Conservation (phyloP, 2,113 vertebrate species). For the Pterophyllum scalare region DNA sequence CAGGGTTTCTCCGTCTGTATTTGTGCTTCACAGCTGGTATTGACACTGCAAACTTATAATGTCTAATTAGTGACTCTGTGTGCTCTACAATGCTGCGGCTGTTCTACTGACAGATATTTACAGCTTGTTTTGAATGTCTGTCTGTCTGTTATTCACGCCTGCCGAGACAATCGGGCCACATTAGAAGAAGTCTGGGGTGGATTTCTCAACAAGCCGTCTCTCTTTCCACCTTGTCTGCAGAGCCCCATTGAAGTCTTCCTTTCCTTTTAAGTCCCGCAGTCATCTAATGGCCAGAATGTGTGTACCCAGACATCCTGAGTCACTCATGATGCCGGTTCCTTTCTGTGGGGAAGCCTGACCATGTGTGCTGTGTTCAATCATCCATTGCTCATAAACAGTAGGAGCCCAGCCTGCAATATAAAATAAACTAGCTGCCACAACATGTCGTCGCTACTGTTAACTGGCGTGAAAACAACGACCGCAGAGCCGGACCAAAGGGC, state of each 20-base stretch:
- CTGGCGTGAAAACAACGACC: slow-evolving; percentile 59
- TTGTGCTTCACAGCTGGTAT: slow-evolving; percentile 57
- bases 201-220: slow-evolving; percentile 15
- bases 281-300: slow-evolving; percentile 64
- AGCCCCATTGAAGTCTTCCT: slow-evolving; percentile 17
- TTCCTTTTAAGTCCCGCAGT: slow-evolving; percentile 56
- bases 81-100: not conserved
- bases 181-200: not conserved
- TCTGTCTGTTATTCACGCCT: slow-evolving; percentile 40
- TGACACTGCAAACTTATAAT: slow-evolving; percentile 30
- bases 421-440: slow-evolving; percentile 77
- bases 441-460: slow-evolving; percentile 68
- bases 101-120: slow-evolving; percentile 40
- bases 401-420: slow-evolving; percentile 58
- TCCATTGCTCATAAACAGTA: slow-evolving; percentile 74
- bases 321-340: slow-evolving; percentile 66
- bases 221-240: slow-evolving; percentile 29
- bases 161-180: slow-evolving; percentile 14
- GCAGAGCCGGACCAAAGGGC: slow-evolving; percentile 67
- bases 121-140: slow-evolving; percentile 30
- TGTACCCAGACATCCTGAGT: slow-evolving; percentile 72
- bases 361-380: slow-evolving; percentile 47
- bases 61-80: slow-evolving; percentile 28
- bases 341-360: slow-evolving; percentile 72
- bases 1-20: slow-evolving; percentile 29